Evolutionary conservation across 2,888 invertebrate genomes (phyloP).

Genomic region (Trisateles emortualis): DNA sequence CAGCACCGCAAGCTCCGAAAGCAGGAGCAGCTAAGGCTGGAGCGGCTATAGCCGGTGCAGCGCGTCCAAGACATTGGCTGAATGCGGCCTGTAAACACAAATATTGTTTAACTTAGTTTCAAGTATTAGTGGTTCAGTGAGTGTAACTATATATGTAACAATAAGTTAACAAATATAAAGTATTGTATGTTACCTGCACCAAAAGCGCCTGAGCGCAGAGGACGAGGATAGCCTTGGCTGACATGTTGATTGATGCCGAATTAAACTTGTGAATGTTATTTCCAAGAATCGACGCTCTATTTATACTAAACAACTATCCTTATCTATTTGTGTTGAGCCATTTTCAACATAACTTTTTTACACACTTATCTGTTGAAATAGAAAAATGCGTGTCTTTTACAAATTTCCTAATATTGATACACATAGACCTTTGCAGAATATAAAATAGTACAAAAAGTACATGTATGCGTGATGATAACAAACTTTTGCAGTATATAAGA

Average conservation of each 20-base stretch:
- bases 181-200: background rate
- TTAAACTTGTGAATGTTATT: background rate
- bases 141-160: background rate
- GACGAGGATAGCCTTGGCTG: background rate
- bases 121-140: no score
- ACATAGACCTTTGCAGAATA: background rate
- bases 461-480: background rate
- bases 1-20: background rate
- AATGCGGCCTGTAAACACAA: background rate
- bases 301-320: conserved; percentile 12
- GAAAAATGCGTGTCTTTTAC: conserved; percentile 10
- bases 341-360: conserved; percentile 20
- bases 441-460: background rate
- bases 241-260: background rate
- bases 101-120: no score
- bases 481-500: background rate
- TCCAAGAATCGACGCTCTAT: conserved; percentile 15
- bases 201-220: background rate
- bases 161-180: background rate
- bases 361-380: conserved; percentile 20
- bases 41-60: background rate
- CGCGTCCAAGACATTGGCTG: background rate
- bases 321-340: conserved; percentile 22
- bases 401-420: background rate
- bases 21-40: background rate